phyloP scores from a whole-genome alignment of 2,797 vertebrate genomes.

The Hypotaenidia philippensis region DNA sequence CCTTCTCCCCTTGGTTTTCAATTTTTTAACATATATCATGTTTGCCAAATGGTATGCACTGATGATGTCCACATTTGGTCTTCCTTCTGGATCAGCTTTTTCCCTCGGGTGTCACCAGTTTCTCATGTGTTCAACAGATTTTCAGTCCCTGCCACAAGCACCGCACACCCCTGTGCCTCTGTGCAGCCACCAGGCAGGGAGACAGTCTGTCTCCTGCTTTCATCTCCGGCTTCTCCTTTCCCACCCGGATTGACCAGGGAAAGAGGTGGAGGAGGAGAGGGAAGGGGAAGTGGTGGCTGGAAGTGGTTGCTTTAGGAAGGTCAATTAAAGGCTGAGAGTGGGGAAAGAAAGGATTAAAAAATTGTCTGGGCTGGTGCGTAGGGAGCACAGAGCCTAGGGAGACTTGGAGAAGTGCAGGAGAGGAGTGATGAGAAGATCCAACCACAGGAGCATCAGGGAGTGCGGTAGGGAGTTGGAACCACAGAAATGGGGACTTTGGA shows the following conservation, averaged over 20 bases:
- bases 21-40: background rate
- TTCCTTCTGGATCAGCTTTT: background rate
- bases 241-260: background rate
- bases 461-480: background rate
- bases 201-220: background rate
- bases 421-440: background rate
- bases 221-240: background rate
- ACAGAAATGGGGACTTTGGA: background rate
- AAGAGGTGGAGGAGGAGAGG: background rate
- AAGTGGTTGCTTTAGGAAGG: background rate
- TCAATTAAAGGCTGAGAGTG: background rate
- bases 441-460: background rate
- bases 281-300: slow-evolving; percentile 22
- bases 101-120: background rate
- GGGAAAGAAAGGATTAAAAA: background rate
- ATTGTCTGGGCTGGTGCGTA: background rate
- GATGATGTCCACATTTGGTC: background rate
- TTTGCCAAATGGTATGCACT: background rate
- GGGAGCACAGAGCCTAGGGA: background rate
- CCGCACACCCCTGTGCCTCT: rapidly evolving
- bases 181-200: background rate
- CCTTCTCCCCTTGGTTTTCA: background rate
- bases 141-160: rapidly evolving
- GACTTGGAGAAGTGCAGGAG: background rate
- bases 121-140: slow-evolving; percentile 37